Evolutionary conservation across 2,113 vertebrate genomes (phyloP), one percentile per base, ranked within the genome.

Genomic region (Progne subis): DNA sequence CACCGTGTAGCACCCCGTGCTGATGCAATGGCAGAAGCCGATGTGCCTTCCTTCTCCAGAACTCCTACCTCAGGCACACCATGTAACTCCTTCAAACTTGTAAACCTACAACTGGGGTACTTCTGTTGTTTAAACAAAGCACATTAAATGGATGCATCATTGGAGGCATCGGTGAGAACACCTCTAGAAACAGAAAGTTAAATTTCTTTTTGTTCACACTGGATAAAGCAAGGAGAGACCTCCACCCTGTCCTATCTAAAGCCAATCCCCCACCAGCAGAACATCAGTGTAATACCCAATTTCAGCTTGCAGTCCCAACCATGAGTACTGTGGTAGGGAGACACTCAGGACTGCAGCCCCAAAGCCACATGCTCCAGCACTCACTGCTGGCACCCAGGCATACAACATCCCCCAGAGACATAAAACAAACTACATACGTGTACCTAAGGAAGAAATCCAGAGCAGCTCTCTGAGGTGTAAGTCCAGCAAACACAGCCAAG

Each of bases 401-500:
- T 31, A 24, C 1, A 1, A 26, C 39, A 34, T 2, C 17, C 52
- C 44, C 7, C 25, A 3, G 7, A 63, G 11, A 39, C 29, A 72
- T 6, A 75, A 67, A 81, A 20, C 37, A 77, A 81, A 61, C 20
- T 0, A 16, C 0, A 0, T 2, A 20, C 3, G 0, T 0, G 0
- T 39, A 50, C 47, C 25, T 11, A 14, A 25, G 16, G 32, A 31
- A 72, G 18, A 72, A 60, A 34, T 19, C 29, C 44, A 23, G 28
- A 49, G 32, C n/a, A 55, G 14, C 43, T 17, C 29, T 32, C 34
- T 2, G 8, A 78, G 5, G 39, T 11, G 8, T 6, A 65, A 43
- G 19, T 7, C 3, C 18, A 52, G 14, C 46, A 80, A 64, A 29
- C 6, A 3, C 1, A 31, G 5, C 3, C 14, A 69, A 5, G 12